phyloP scores from a whole-genome alignment of 2,113 vertebrate species.

The Cochlearius cochlearius region DNA sequence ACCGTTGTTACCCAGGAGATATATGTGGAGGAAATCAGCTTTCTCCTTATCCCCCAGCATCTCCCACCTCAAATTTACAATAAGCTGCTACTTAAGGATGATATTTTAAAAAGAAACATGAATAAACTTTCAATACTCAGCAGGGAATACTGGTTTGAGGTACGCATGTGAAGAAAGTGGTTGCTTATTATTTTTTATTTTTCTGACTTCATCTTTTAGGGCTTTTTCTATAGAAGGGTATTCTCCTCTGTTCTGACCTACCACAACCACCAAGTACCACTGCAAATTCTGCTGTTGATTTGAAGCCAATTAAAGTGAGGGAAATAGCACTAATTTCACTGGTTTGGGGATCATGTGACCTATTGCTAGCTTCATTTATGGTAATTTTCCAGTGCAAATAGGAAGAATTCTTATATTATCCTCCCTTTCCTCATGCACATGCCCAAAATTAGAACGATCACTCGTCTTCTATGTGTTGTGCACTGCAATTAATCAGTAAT shows the following conservation, averaged over 20 bases:
- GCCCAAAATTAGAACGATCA: accelerated
- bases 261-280: not conserved
- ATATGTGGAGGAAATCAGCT: not conserved
- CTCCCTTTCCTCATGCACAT: not conserved
- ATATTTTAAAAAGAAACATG: not conserved
- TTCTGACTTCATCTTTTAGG: not conserved
- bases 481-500: not conserved
- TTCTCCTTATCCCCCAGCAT: not conserved
- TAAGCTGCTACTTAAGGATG: not conserved
- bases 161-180: not conserved
- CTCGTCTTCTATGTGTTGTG: accelerated
- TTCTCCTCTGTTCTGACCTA: not conserved
- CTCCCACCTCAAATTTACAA: not conserved
- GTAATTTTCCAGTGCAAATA: not conserved
- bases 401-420: not conserved
- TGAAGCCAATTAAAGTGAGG: not conserved
- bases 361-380: not conserved
- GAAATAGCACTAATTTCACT: not conserved
- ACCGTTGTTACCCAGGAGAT: not conserved
- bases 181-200: not conserved
- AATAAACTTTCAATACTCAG: not conserved
- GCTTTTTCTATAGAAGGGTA: not conserved
- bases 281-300: not conserved
- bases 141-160: not conserved
- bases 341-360: not conserved